Conservation (phyloP, 2,797 vertebrate species). For the Scarus forsteni region DNA sequence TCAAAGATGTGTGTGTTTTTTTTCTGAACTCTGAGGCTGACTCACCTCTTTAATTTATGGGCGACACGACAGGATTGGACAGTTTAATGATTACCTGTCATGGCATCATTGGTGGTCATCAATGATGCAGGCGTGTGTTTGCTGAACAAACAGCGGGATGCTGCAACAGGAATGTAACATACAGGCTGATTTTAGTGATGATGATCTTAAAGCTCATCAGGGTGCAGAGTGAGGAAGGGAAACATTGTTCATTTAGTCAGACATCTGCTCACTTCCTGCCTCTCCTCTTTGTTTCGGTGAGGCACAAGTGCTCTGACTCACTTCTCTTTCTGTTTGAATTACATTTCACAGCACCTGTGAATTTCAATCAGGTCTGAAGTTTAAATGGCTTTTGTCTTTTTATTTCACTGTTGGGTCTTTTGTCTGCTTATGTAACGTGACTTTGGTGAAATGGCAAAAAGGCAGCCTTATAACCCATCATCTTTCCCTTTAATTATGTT, state of each 20-base stretch:
- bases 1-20: slow-evolving; percentile 37
- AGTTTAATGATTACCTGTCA: slow-evolving; percentile 45
- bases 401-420: background rate
- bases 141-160: slow-evolving; percentile 18
- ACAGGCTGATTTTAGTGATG: slow-evolving; percentile 7
- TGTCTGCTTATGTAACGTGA: background rate
- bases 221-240: slow-evolving; percentile 20
- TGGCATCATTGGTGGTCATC: slow-evolving; percentile 22
- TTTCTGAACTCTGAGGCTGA: slow-evolving; percentile 35
- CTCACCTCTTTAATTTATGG: slow-evolving; percentile 41
- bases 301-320: slow-evolving; percentile 4
- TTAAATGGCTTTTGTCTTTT: slow-evolving; percentile 1
- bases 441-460: background rate
- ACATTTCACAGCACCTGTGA: slow-evolving; percentile 8
- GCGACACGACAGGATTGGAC: slow-evolving; percentile 24
- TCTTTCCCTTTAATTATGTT: no score
- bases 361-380: slow-evolving; percentile 21
- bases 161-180: slow-evolving; percentile 26
- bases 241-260: slow-evolving; percentile 24
- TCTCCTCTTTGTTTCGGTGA: slow-evolving; percentile 25
- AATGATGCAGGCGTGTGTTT: slow-evolving; percentile 19
- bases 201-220: background rate
- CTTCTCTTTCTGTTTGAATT: slow-evolving; percentile 16
- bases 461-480: no score
- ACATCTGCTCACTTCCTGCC: slow-evolving; percentile 17